A percentile compares a stretch with the other conserved stretches of the same genome.
Evolutionary conservation across 2,888 invertebrate genomes (phyloP).

Genomic region (Mesopsocus fuscifrons): DNA sequence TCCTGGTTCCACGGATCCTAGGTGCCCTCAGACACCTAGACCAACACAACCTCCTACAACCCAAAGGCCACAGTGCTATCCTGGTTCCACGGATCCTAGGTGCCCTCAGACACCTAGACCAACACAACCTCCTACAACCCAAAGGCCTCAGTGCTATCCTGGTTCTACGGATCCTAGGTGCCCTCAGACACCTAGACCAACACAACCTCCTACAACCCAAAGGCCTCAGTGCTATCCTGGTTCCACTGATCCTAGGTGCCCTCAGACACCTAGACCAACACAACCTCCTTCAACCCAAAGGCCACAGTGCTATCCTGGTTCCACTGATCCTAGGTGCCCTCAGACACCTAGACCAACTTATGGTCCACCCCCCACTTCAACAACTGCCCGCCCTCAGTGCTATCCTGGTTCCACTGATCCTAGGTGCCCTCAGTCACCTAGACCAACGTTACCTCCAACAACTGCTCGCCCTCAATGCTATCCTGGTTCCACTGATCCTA

Average conservation of each 20-base stretch:
- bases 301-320: constrained; percentile 14
- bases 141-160: constrained; percentile 13
- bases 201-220: constrained; percentile 17
- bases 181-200: constrained; percentile 16
- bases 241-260: constrained; percentile 20
- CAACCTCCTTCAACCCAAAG: neutral
- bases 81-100: constrained; percentile 20
- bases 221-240: constrained; percentile 16
- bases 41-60: constrained; percentile 17
- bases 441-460: constrained; percentile 14
- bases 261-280: constrained; percentile 17
- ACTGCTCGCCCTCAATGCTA: constrained; percentile 17
- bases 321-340: too few species aligned
- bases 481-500: constrained; percentile 16
- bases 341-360: constrained; percentile 15
- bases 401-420: constrained; percentile 21
- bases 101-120: constrained; percentile 20
- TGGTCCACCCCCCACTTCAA: constrained; percentile 14
- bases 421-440: constrained; percentile 20
- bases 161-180: constrained; percentile 17
- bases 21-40: constrained; percentile 19
- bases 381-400: constrained; percentile 13
- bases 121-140: constrained; percentile 13
- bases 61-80: constrained; percentile 20
- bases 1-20: constrained; percentile 21